These are phyloP conservation scores for Caenorhabditis sp. DNA, from an alignment of 2,888 invertebrate species.

Conservation along the genomic window DNA sequence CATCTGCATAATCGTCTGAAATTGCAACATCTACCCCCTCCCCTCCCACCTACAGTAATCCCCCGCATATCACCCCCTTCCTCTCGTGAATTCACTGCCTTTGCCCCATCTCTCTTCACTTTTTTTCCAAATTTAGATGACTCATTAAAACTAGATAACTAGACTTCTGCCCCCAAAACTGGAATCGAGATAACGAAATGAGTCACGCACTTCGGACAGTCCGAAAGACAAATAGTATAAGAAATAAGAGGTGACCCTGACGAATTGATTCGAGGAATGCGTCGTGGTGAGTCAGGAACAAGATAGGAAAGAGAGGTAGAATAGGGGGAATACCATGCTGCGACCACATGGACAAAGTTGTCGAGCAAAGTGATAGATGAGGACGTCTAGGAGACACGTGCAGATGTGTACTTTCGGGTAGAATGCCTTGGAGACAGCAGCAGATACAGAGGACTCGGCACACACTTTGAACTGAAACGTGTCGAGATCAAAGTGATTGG, in stretches of 20 bases:
- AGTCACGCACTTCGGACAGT: constrained; percentile 10
- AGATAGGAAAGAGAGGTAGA: neutral
- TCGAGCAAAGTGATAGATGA: too few relatives aligned
- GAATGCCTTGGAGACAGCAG: too few relatives aligned
- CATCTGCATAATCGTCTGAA: constrained; percentile 39
- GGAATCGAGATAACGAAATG: constrained; percentile 20
- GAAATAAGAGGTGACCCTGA: constrained; percentile 23
- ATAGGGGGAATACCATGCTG: constrained; percentile 18
- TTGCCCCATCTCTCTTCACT: neutral
- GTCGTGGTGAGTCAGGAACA: constrained; percentile 20
- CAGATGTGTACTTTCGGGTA: too few relatives aligned
- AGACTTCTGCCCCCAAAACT: neutral
- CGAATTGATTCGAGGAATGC: constrained; percentile 16
- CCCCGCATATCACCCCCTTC: neutral
- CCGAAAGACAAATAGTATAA: constrained; percentile 4
- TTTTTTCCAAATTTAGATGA: constrained; percentile 4
- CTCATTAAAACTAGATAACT: neutral
- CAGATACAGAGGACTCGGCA: too few relatives aligned
- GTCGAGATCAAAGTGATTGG: too few relatives aligned
- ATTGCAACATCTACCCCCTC: constrained; percentile 21
- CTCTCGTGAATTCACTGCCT: neutral
- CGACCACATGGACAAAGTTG: constrained; percentile 47
- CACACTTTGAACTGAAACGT: too few relatives aligned
- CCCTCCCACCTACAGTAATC: constrained; percentile 18
- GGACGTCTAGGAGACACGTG: neutral